Percentiles rank a stretch among this genome's conserved stretches.
These are phyloP conservation scores for Xenopus laevis DNA, from an alignment of 2,113 vertebrate species.

Conservation along the genomic window DNA sequence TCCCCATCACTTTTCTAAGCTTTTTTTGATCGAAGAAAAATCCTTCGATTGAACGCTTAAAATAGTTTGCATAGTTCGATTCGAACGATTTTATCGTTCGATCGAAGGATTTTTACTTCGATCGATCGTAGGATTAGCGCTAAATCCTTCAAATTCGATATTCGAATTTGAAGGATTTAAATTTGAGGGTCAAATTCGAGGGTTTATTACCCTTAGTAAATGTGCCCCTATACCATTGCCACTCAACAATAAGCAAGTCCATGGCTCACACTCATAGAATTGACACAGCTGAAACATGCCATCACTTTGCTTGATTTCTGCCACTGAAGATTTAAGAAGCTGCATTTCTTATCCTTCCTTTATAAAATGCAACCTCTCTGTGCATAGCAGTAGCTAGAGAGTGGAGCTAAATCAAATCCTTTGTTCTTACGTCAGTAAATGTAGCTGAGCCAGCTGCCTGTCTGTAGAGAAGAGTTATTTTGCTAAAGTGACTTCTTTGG, in stretches of 20 bases:
- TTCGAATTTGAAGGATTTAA: too few relatives aligned
- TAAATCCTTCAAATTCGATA: too few relatives aligned
- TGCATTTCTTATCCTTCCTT: background rate
- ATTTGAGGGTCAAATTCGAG: too few relatives aligned
- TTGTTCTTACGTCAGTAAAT: conserved; percentile 21
- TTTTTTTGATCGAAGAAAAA: too few relatives aligned
- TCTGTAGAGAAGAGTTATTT: conserved; percentile 22
- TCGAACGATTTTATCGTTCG: too few relatives aligned
- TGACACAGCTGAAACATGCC: background rate
- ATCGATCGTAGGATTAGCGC: too few relatives aligned
- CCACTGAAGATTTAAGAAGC: background rate
- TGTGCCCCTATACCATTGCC: too few relatives aligned
- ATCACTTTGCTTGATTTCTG: conserved; percentile 5
- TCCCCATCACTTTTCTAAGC: too few relatives aligned
- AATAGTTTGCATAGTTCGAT: too few relatives aligned
- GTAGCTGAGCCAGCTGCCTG: conserved; percentile 31
- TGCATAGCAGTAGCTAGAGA: background rate
- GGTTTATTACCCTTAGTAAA: too few relatives aligned
- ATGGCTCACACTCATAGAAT: background rate
- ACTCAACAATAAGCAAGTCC: background rate
- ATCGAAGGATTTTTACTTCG: too few relatives aligned
- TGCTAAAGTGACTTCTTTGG: background rate
- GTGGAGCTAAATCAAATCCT: conserved; percentile 15
- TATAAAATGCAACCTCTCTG: conserved; percentile 21
- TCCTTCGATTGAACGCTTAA: too few relatives aligned